Evolutionary conservation across 2,113 vertebrate genomes (phyloP).

Genomic region (Tenrec ecaudatus): DNA sequence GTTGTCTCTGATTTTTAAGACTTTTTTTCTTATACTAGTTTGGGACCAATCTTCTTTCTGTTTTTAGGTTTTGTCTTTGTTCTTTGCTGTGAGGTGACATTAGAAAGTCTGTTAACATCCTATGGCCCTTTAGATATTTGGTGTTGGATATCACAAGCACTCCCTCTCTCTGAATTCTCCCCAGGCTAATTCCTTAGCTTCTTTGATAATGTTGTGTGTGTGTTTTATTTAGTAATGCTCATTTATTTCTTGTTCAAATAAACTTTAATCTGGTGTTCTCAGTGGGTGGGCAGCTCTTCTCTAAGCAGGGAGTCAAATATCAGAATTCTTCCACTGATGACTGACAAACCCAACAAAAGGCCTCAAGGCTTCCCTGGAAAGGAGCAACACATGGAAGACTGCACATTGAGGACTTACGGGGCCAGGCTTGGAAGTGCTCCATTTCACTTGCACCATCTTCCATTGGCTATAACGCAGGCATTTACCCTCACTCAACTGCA

Average conservation of each 20-base stretch:
- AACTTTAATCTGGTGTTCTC: constrained; percentile 10
- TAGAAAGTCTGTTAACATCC: neutral
- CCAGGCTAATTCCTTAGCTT: neutral
- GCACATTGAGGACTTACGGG: neutral
- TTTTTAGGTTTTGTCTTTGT: neutral
- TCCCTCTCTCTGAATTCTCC: neutral
- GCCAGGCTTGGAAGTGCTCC: neutral
- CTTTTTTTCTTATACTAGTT: neutral
- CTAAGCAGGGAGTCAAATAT: neutral
- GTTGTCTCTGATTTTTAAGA: neutral
- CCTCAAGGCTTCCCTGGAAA: accelerated
- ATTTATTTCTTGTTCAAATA: neutral
- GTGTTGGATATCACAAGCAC: neutral
- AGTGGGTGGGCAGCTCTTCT: neutral
- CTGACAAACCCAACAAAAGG: neutral
- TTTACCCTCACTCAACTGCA: accelerated
- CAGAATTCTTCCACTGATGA: neutral
- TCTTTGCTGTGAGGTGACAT: neutral
- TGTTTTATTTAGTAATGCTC: neutral
- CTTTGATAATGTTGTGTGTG: neutral
- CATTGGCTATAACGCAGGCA: neutral
- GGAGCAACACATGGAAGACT: neutral
- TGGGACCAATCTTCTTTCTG: neutral
- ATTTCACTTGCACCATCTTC: neutral
- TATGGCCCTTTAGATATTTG: neutral